Conservation (phyloP, 2,797 vertebrate genomes). For the Meda fulgida region DNA sequence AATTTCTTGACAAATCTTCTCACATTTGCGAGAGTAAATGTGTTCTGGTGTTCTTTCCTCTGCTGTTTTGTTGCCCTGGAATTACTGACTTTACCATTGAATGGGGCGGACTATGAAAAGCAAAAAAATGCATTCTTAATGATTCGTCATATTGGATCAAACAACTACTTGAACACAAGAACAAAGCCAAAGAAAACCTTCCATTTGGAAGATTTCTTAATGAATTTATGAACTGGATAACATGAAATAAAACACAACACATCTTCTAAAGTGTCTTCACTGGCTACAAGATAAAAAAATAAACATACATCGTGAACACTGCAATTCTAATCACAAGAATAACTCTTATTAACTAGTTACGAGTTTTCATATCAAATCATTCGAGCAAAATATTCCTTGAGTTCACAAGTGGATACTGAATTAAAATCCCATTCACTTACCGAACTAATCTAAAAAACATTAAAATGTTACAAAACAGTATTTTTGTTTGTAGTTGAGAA, state of each 20-base stretch:
- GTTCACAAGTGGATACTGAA: not conserved
- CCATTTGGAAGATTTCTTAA: not conserved
- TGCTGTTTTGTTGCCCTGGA: not conserved
- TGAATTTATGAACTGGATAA: not conserved
- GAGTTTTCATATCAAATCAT: not conserved
- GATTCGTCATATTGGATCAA: not conserved
- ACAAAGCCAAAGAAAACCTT: not conserved
- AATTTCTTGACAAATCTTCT: conserved; percentile 17
- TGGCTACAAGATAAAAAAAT: not conserved
- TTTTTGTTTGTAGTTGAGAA: not conserved
- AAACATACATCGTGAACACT: not conserved
- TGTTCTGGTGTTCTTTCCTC: conserved; percentile 6
- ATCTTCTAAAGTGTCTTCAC: not conserved
- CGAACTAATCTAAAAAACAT: not conserved
- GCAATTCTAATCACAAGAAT: not conserved
- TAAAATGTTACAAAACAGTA: not conserved
- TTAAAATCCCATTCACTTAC: not conserved
- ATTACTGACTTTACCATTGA: not conserved
- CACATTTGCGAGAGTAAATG: conserved; percentile 21
- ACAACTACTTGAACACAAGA: not conserved
- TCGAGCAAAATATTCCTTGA: not conserved
- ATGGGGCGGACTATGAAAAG: not conserved
- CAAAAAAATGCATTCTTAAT: not conserved
- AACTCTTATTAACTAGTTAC: not conserved
- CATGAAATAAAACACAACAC: not conserved